These are phyloP conservation scores for Chiropotes sagulatus DNA, from an alignment of 2,797 vertebrate species.

Conservation along the genomic window DNA sequence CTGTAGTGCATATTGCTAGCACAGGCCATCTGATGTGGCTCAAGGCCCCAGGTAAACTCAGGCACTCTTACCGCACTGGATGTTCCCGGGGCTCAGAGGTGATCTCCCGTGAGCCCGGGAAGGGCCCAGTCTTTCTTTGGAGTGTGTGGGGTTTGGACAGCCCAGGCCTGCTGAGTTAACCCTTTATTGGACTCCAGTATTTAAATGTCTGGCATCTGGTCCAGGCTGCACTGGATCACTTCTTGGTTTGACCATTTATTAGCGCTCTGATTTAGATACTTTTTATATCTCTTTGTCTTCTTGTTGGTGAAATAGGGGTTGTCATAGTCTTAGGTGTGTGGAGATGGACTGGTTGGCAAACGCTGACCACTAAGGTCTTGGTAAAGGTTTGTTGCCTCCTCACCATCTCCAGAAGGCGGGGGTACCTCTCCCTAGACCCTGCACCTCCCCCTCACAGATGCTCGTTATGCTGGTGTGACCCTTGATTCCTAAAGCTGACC, in stretches of 20 bases:
- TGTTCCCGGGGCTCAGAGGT: too few species aligned
- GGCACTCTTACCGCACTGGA: not conserved
- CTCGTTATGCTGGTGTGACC: not conserved
- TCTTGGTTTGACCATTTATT: not conserved
- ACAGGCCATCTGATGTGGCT: not conserved
- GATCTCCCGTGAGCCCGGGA: too few species aligned
- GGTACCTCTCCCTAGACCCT: not conserved
- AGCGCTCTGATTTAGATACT: not conserved
- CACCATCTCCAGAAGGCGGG: not conserved
- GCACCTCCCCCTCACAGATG: too few species aligned
- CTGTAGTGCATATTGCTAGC: not conserved
- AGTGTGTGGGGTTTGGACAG: not conserved
- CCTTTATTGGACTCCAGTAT: rapidly evolving
- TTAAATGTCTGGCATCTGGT: too few species aligned
- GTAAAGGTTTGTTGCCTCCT: not conserved
- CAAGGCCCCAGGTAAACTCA: not conserved
- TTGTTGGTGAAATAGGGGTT: not conserved
- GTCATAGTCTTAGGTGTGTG: not conserved
- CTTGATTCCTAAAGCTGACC: not conserved
- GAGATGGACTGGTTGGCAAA: not conserved
- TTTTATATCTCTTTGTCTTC: not conserved
- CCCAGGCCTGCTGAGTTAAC: rapidly evolving
- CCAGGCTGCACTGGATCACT: rapidly evolving
- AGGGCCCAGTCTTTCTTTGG: not conserved
- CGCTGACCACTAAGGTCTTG: not conserved